Evolutionary conservation across 1,140 invertebrate genomes (phyloP).

Genomic region (Euura saliciscinereae): DNA sequence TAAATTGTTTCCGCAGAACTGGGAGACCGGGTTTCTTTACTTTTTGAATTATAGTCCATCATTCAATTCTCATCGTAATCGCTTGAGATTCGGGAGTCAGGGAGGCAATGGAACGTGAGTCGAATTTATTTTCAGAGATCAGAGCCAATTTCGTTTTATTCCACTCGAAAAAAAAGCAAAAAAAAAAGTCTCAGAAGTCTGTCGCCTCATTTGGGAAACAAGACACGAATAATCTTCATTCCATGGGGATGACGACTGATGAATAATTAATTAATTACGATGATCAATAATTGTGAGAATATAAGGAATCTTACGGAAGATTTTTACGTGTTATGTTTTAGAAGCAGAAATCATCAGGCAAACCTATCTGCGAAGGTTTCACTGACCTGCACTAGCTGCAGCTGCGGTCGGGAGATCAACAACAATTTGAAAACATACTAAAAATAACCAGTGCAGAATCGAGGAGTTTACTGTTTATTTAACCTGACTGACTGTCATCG

Average conservation of each 20-base stretch:
- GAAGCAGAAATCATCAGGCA: slow-evolving; percentile 56
- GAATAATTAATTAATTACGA: too few relatives aligned
- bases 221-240: too few relatives aligned
- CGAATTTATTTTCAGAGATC: background rate
- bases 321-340: slow-evolving; percentile 46
- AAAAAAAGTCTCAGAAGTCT: too few relatives aligned
- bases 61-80: background rate
- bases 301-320: background rate
- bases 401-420: slow-evolving; percentile 23
- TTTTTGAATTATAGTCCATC: background rate
- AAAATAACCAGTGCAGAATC: slow-evolving; percentile 11
- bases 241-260: too few relatives aligned
- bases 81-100: background rate
- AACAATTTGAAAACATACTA: slow-evolving; percentile 33
- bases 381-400: slow-evolving; percentile 53
- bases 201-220: too few relatives aligned
- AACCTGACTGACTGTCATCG: slow-evolving; percentile 24
- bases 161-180: too few relatives aligned
- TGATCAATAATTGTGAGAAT: too few relatives aligned
- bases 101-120: background rate
- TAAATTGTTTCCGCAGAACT: too few relatives aligned
- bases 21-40: background rate
- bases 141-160: background rate
- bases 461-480: slow-evolving; percentile 26
- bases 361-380: slow-evolving; percentile 57